Percentiles rank a stretch among this genome's conserved stretches.
phyloP scores from a whole-genome alignment of 2,113 vertebrate species.

The Corythaeola cristata region DNA sequence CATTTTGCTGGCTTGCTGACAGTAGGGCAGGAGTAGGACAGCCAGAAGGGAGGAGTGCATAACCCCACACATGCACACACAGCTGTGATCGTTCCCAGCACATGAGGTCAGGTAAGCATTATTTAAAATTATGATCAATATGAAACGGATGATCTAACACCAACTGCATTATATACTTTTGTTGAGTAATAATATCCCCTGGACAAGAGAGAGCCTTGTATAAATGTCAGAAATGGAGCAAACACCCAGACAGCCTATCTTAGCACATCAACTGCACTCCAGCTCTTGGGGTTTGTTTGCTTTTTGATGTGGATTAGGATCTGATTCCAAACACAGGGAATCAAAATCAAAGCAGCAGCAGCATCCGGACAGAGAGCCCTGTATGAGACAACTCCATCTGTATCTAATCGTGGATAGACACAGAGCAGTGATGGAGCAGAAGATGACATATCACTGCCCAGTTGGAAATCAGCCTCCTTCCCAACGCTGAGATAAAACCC shows the following conservation, averaged over 20 bases:
- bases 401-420: neutral
- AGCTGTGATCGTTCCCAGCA: neutral
- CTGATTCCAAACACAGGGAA: neutral
- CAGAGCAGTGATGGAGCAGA: neutral
- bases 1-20: neutral
- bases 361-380: neutral
- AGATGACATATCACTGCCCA: neutral
- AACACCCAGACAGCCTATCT: neutral
- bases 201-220: neutral
- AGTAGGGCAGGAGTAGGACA: neutral
- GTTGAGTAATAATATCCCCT: neutral
- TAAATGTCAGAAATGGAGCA: neutral
- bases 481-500: neutral
- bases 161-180: neutral
- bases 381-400: neutral
- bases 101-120: neutral
- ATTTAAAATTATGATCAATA: neutral
- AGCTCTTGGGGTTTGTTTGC: neutral
- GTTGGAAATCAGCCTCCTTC: neutral
- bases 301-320: neutral
- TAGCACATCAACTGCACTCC: neutral
- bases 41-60: neutral
- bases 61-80: neutral
- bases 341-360: constrained; percentile 23
- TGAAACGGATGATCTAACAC: neutral